Conservation (phyloP, 1,140 invertebrate species). For the Cotesia typhae region DNA sequence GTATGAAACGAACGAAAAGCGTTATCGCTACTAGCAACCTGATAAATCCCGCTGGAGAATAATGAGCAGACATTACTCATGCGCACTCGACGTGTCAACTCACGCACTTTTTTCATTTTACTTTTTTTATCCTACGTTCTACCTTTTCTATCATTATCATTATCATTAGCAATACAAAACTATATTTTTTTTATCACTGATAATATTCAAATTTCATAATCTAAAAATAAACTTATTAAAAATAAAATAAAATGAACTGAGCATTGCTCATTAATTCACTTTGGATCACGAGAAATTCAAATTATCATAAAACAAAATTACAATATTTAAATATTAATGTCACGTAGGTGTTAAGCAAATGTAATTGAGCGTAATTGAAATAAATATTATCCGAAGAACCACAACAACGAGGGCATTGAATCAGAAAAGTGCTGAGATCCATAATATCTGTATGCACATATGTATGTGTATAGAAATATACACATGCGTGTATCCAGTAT, state of each 20-base stretch:
- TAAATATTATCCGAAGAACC: not conserved
- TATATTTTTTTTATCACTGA: not conserved
- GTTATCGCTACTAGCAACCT: constrained; percentile 55
- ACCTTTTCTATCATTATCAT: not conserved
- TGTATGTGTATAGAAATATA: not conserved
- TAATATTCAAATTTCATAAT: no score
- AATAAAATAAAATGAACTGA: no score
- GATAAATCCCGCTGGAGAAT: constrained; percentile 60
- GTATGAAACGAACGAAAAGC: constrained; percentile 50
- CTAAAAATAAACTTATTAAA: no score
- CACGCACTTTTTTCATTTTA: constrained; percentile 12
- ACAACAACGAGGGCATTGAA: constrained; percentile 13
- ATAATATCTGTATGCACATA: not conserved
- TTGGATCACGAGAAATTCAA: not conserved
- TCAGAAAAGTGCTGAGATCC: constrained; percentile 11
- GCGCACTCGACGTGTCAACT: constrained; percentile 47
- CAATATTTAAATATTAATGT: no score
- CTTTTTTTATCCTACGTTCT: no score
- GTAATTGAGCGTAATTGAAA: constrained; percentile 8
- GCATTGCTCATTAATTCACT: no score
- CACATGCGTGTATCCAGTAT: not conserved
- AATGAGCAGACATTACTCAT: constrained; percentile 59
- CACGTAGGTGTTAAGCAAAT: not conserved
- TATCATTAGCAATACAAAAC: not conserved
- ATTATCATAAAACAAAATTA: not conserved